Base-by-base conservation (phyloP, 2,797 vertebrate genomes). In the Petrocephalus schoutedeni region DNA sequence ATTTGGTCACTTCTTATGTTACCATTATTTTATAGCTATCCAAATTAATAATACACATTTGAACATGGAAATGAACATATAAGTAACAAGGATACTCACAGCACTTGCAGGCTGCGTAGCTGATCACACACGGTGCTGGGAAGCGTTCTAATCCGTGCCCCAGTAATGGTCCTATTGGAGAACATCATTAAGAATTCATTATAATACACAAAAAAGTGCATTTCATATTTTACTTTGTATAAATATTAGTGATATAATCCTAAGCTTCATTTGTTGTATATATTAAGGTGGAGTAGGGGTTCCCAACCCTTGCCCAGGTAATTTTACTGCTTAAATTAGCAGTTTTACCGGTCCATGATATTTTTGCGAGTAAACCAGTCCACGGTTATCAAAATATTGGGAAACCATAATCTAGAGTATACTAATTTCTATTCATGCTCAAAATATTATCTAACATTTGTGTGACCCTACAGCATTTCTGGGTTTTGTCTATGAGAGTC, bases 41-140 rank as follows among this genome's bases (percentile, higher is more conserved):
- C 45, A 23, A 23, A 82, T 82, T 82, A 49, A 21, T 41, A 53
- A 23, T 53, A 82, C 9, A 9, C 19, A 83, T 83, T 23, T 83
- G 19, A 83, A 85, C 5, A 32, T 28, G 23, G 23, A 85, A 85
- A 85, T 85, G n/a, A 3, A 45, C 36, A 82, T 14, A 82, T 14
- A 19, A 5, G 71, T 14, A 3, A 56, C 0, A 49, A 19, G 9
- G 92, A 93, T 89, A 97, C 97, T 89, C 93, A 98, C 98, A 98
- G 95, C 89, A 98, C 94, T 95, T 97, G 97, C 59, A 98, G 96
- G 93, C 97, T 97, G 88, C 95, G 96, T 91, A 98, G 94, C 91
- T 98, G 96, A 85, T 97, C 95, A 93, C 98, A 98, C 91, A 97
- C 92, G 0, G 93, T 93, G 77, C 41, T 90, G 36, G 98, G 98